Evolutionary conservation across 2,113 vertebrate genomes (phyloP).

Genomic region (Nibea coibor): DNA sequence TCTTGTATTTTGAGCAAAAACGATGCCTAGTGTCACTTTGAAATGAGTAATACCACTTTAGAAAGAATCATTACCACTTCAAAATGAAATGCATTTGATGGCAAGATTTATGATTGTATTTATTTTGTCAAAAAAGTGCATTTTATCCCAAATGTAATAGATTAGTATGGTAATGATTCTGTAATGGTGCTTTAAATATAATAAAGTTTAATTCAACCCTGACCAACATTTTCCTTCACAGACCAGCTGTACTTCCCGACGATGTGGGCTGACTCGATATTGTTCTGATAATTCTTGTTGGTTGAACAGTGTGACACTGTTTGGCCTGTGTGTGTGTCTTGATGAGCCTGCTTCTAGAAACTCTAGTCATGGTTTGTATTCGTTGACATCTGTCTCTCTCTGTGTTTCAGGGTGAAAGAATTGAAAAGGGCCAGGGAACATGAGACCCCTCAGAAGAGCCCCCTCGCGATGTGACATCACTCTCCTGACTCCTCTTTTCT

Average conservation of each 20-base stretch:
- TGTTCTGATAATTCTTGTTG: conserved; percentile 25
- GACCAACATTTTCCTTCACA: conserved; percentile 66
- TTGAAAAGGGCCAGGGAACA: conserved; percentile 99
- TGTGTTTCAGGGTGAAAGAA: conserved; percentile 98
- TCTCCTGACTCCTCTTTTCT: conserved; percentile 93
- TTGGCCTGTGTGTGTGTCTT: conserved; percentile 6
- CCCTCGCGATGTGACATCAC: conserved; percentile 98
- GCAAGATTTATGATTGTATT: conserved; percentile 2
- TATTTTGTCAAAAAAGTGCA: conserved; percentile 12
- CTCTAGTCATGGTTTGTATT: conserved; percentile 10
- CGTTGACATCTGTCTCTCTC: conserved; percentile 42
- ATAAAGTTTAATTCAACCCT: conserved; percentile 21
- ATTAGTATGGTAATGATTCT: conserved; percentile 24
- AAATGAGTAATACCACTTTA: conserved; percentile 12
- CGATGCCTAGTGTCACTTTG: conserved; percentile 7
- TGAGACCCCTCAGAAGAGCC: conserved; percentile 94
- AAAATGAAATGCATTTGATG: conserved; percentile 1
- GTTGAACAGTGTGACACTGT: conserved; percentile 29
- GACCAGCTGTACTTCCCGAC: conserved; percentile 49
- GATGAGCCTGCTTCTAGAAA: neutral
- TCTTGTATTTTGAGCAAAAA: conserved; percentile 2
- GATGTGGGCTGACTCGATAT: conserved; percentile 33
- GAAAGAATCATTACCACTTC: neutral
- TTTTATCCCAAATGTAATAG: conserved; percentile 17
- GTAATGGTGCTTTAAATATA: conserved; percentile 17